A percentile compares a stretch with the other conserved stretches of the same genome.
Evolutionary conservation across 2,888 invertebrate species (phyloP).

Genomic region (Sabellastarte sp.): DNA sequence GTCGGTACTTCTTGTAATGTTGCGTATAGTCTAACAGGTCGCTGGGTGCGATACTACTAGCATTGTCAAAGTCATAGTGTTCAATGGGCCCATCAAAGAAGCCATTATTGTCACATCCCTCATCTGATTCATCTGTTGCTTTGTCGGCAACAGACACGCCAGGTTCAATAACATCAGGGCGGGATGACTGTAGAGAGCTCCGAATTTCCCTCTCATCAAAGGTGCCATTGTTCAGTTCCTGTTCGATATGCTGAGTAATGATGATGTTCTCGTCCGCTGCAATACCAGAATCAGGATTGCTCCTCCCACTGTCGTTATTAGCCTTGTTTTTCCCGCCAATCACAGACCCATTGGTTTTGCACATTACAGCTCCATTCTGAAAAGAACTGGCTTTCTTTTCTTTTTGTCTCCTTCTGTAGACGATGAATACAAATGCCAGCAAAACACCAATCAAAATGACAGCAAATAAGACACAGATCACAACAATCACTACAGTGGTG

Average conservation of each 20-base stretch:
- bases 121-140: constrained; percentile 41
- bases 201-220: constrained; percentile 79
- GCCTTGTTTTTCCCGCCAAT: constrained; percentile 24
- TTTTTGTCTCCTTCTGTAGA: constrained; percentile 72
- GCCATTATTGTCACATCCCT: constrained; percentile 37
- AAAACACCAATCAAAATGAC: constrained; percentile 62
- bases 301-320: constrained; percentile 19
- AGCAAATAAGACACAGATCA: constrained; percentile 91
- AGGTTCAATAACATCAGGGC: constrained; percentile 93
- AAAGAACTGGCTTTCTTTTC: constrained; percentile 67
- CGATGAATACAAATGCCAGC: constrained; percentile 77
- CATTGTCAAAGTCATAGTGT: constrained; percentile 88
- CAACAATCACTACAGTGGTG: constrained; percentile 76
- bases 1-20: constrained; percentile 89
- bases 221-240: constrained; percentile 81
- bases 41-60: constrained; percentile 94
- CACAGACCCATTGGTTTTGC: constrained; percentile 63
- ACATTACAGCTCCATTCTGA: constrained; percentile 4
- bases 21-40: constrained; percentile 87
- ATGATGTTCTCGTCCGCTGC: constrained; percentile 51
- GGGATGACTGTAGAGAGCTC: constrained; percentile 67
- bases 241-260: constrained; percentile 72
- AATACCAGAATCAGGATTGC: constrained; percentile 46
- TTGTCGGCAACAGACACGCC: constrained; percentile 81
- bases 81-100: constrained; percentile 51